Evolutionary conservation across 1,140 invertebrate genomes (phyloP).

Genomic region (Cephus cinctus): DNA sequence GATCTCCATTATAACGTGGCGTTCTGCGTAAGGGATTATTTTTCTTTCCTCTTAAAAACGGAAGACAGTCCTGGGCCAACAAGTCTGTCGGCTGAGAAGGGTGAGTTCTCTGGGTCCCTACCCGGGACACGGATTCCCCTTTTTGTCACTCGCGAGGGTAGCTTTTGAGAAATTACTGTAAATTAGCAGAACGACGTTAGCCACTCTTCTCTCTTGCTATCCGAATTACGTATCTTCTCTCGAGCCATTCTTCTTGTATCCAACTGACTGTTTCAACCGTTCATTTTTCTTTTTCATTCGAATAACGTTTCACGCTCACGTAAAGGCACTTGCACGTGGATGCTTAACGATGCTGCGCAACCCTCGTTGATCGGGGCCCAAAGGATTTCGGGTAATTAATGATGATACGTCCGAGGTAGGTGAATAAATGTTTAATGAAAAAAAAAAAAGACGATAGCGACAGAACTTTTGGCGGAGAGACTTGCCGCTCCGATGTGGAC

Average conservation of each 20-base stretch:
- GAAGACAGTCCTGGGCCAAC: conserved; percentile 9
- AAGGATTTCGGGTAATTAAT: no score
- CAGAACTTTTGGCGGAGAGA: neutral
- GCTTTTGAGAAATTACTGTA: conserved; percentile 50
- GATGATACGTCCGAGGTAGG: neutral
- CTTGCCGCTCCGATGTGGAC: conserved; percentile 43
- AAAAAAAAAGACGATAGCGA: conserved; percentile 6
- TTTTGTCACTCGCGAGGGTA: no score
- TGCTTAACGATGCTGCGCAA: no score
- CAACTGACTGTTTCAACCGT: no score
- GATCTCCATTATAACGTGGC: conserved; percentile 52
- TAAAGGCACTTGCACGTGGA: no score
- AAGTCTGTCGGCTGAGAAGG: conserved; percentile 5
- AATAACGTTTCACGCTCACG: no score
- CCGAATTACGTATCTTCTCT: no score
- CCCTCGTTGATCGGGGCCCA: no score
- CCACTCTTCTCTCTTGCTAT: conserved; percentile 39
- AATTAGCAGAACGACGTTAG: conserved; percentile 43
- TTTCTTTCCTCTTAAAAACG: conserved; percentile 40
- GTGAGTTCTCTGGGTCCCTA: conserved; percentile 14
- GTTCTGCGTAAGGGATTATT: conserved; percentile 47
- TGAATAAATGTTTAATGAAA: no score
- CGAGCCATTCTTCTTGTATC: no score
- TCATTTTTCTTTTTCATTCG: no score
- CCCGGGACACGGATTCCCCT: conserved; percentile 2